These are phyloP conservation scores for Festucalex cinctus DNA, from an alignment of 2,113 vertebrate genomes.

Conservation along the genomic window DNA sequence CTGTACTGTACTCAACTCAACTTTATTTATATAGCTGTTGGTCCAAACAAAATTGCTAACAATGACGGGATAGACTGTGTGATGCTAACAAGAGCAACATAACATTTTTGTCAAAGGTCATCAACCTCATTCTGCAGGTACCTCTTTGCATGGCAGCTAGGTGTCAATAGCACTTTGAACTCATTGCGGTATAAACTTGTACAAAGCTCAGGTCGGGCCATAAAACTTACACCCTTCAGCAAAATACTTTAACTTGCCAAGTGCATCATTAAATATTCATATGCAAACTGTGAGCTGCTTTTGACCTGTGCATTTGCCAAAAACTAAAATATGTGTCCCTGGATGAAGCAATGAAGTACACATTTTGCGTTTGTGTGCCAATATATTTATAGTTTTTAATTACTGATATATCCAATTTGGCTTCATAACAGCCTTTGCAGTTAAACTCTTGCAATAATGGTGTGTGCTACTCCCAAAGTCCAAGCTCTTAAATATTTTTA, in stretches of 20 bases:
- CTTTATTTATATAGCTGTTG: too few species aligned
- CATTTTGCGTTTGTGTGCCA: not conserved
- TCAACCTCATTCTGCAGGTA: too few species aligned
- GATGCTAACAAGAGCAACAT: too few species aligned
- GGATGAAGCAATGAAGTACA: not conserved
- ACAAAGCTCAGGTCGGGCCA: not conserved
- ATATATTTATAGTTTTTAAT: not conserved
- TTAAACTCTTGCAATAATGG: not conserved
- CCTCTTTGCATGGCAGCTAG: too few species aligned
- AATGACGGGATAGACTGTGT: too few species aligned
- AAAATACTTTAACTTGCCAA: slow-evolving; percentile 7
- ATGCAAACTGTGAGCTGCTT: not conserved
- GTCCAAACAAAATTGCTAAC: too few species aligned
- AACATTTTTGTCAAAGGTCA: too few species aligned
- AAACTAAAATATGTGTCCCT: not conserved
- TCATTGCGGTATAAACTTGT: not conserved
- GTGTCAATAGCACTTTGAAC: too few species aligned
- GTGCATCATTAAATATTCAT: slow-evolving; percentile 8
- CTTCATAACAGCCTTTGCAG: not conserved
- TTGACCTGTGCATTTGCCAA: not conserved
- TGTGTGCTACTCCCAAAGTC: not conserved
- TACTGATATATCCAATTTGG: not conserved
- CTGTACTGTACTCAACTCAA: too few species aligned
- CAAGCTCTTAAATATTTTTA: not conserved
- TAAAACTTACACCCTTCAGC: not conserved